A percentile compares a stretch with the other conserved stretches of the same genome.
These are phyloP conservation scores for Anneissia japonica DNA, from an alignment of 35 echinoderm and acorn worm genomes.

Conservation along the genomic window DNA sequence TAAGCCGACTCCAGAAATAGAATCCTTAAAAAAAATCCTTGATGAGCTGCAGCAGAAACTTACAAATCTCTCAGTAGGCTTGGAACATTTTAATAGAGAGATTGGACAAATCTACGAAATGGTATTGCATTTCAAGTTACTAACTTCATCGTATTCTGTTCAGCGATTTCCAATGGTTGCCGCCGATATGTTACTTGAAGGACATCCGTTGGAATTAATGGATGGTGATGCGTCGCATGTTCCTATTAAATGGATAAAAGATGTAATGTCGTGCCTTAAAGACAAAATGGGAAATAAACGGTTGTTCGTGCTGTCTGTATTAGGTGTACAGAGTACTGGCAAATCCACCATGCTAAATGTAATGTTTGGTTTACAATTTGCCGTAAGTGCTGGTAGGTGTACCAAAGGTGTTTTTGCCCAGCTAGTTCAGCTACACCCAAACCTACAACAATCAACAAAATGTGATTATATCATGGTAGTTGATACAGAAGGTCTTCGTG, in stretches of 20 bases:
- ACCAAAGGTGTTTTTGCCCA: conserved; percentile 31
- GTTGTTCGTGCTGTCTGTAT: conserved; percentile 11
- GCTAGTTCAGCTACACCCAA: conserved; percentile 6
- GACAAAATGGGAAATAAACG: not conserved
- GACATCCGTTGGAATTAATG: conserved; percentile 29
- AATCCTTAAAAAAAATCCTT: too few relatives aligned
- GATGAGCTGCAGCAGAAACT: too few relatives aligned
- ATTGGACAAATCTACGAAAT: conserved; percentile 21
- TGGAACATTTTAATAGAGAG: conserved; percentile 26
- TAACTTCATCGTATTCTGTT: not conserved
- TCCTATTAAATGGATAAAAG: conserved; percentile 33
- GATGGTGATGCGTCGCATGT: conserved; percentile 24
- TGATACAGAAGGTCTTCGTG: conserved; percentile 28
- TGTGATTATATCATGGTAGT: conserved; percentile 22
- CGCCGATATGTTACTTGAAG: conserved; percentile 11
- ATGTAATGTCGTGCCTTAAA: not conserved
- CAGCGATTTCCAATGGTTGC: conserved; percentile 9
- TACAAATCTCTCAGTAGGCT: conserved; percentile 1
- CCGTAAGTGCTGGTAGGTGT: conserved; percentile 35
- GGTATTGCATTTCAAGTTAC: not conserved
- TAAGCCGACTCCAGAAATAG: too few relatives aligned
- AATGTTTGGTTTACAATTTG: conserved; percentile 28
- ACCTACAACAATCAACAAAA: not conserved
- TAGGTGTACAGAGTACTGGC: conserved; percentile 35
- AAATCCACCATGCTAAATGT: conserved; percentile 30